These are phyloP conservation scores for Vombatus ursinus DNA, from an alignment of 2,113 vertebrate species.

Conservation along the genomic window DNA sequence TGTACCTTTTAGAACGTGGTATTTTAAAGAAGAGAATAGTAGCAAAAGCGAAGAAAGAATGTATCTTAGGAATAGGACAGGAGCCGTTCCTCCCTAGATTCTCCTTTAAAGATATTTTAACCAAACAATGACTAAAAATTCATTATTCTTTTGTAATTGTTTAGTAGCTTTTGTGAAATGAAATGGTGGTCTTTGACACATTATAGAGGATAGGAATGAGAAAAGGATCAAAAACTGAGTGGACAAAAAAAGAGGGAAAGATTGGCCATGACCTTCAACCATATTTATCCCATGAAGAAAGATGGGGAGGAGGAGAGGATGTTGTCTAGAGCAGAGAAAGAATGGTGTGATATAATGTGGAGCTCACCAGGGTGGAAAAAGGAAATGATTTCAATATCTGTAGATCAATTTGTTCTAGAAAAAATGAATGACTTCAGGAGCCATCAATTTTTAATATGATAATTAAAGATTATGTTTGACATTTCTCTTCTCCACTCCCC, in stretches of 20 bases:
- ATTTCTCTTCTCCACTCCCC: neutral
- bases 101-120: neutral
- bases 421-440: neutral
- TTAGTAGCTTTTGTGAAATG: neutral
- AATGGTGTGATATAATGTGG: neutral
- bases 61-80: slow-evolving; percentile 4
- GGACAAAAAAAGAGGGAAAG: neutral
- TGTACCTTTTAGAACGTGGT: neutral
- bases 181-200: neutral
- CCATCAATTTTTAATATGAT: neutral
- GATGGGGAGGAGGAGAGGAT: neutral
- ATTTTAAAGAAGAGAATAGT: neutral
- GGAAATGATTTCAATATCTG: neutral
- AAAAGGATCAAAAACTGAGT: neutral
- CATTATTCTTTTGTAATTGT: neutral
- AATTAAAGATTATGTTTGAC: neutral
- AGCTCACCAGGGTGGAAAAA: neutral
- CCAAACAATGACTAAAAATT: neutral
- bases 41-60: neutral
- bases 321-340: neutral
- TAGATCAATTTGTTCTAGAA: neutral
- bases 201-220: neutral
- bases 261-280: neutral
- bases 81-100: slow-evolving; percentile 13
- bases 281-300: slow-evolving; percentile 3